These are phyloP conservation scores for Trachelus iudaicus DNA, from an alignment of 2,888 invertebrate genomes.

Conservation along the genomic window DNA sequence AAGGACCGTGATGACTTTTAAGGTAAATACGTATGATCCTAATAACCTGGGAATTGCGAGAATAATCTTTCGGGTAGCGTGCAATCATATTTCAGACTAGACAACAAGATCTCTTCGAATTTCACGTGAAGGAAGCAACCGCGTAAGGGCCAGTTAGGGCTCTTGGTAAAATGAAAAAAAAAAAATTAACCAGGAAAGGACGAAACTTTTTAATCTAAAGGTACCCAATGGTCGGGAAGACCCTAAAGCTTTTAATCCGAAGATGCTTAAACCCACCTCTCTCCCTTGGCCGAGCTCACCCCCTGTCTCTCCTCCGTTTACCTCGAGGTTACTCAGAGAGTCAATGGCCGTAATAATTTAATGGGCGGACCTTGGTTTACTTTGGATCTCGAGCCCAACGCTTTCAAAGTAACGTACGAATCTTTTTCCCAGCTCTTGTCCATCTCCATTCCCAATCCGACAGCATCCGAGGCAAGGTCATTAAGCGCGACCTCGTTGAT, in stretches of 20 bases:
- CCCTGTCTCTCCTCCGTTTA: constrained; percentile 13
- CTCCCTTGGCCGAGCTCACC: constrained; percentile 8
- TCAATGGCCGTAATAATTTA: constrained; percentile 44
- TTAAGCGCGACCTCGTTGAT: neutral
- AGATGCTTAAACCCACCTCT: constrained; percentile 33
- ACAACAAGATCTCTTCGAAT: neutral
- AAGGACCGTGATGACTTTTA: neutral
- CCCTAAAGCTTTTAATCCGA: constrained; percentile 44
- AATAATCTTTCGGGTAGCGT: neutral
- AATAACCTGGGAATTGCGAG: neutral
- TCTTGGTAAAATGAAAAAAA: constrained; percentile 13
- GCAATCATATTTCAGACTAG: neutral
- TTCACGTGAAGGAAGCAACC: neutral
- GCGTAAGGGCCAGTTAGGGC: neutral
- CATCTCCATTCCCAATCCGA: neutral
- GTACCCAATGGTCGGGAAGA: constrained; percentile 38
- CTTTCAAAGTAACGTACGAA: neutral
- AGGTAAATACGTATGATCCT: neutral
- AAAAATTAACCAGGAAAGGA: neutral
- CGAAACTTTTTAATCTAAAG: constrained; percentile 39
- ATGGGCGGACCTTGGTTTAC: constrained; percentile 23
- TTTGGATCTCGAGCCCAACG: neutral
- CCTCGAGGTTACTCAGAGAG: constrained; percentile 27
- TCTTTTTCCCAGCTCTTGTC: neutral
- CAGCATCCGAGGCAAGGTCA: neutral